phyloP scores from a whole-genome alignment of 2,113 vertebrate genomes.

The Poeciliopsis occidentalis region DNA sequence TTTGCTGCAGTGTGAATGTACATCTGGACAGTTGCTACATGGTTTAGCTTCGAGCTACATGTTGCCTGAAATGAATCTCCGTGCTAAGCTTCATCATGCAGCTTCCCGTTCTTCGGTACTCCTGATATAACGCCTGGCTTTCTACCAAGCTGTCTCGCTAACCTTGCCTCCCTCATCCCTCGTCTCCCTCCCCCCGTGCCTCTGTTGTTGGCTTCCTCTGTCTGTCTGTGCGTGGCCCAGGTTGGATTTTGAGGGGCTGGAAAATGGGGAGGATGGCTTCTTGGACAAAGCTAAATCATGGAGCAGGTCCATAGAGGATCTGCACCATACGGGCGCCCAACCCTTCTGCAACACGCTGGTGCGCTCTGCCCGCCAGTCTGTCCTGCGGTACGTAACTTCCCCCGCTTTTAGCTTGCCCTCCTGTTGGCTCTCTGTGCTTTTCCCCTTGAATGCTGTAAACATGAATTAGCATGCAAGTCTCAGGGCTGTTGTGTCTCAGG shows the following conservation, averaged over 20 bases:
- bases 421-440: slow-evolving; percentile 55
- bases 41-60: slow-evolving; percentile 38
- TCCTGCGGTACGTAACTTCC: slow-evolving; percentile 89
- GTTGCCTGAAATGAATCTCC: slow-evolving; percentile 43
- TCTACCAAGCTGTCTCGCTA: slow-evolving; percentile 67
- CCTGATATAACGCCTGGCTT: slow-evolving; percentile 68
- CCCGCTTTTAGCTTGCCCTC: slow-evolving; percentile 39
- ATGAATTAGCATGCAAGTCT: slow-evolving; percentile 46
- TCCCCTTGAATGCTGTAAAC: slow-evolving; percentile 38
- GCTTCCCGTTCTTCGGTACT: slow-evolving; percentile 57
- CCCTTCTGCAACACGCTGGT: slow-evolving; percentile 93
- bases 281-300: slow-evolving; percentile 92
- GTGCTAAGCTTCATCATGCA: slow-evolving; percentile 70
- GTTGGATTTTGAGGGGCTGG: slow-evolving; percentile 96
- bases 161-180: slow-evolving; percentile 57
- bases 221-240: slow-evolving; percentile 78
- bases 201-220: slow-evolving; percentile 59
- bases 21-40: slow-evolving; percentile 38
- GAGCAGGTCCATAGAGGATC: slow-evolving; percentile 98
- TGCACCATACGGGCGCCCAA: slow-evolving; percentile 87
- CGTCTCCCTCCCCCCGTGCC: slow-evolving; percentile 41
- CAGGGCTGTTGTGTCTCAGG: slow-evolving; percentile 18
- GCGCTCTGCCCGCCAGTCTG: slow-evolving; percentile 93
- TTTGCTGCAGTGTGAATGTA: slow-evolving; percentile 47
- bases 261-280: slow-evolving; percentile 88